These are phyloP conservation scores for Leptatherina wallacei DNA, from an alignment of 2,797 vertebrate genomes.

Conservation along the genomic window DNA sequence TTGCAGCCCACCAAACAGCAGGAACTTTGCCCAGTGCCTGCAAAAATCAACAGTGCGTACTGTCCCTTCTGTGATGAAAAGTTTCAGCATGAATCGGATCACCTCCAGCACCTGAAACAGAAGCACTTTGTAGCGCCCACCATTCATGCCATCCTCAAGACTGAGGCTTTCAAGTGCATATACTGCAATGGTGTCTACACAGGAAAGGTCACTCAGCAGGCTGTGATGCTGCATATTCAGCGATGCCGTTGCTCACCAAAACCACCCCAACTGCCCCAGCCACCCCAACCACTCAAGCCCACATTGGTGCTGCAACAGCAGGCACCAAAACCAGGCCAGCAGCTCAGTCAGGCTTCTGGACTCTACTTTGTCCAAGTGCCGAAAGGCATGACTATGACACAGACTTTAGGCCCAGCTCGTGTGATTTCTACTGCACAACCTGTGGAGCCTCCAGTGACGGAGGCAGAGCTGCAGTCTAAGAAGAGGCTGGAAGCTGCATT, in stretches of 20 bases:
- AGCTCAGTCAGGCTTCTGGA: constrained; percentile 51
- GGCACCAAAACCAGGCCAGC: constrained; percentile 45
- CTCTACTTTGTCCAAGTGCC: constrained; percentile 78
- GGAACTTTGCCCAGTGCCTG: constrained; percentile 65
- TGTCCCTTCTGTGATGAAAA: constrained; percentile 93
- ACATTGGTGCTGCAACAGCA: constrained; percentile 1
- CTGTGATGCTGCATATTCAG: constrained; percentile 93
- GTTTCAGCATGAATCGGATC: constrained; percentile 83
- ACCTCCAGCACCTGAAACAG: constrained; percentile 91
- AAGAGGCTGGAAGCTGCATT: constrained; percentile 79
- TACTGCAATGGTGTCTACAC: constrained; percentile 98
- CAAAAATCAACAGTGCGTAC: constrained; percentile 72
- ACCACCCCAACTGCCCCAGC: constrained; percentile 49
- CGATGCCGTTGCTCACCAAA: constrained; percentile 91
- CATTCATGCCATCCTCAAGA: constrained; percentile 93
- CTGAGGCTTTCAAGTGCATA: constrained; percentile 96
- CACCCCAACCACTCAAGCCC: neutral
- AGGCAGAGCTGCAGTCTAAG: constrained; percentile 76
- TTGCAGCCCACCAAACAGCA: constrained; percentile 84
- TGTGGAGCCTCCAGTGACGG: constrained; percentile 20
- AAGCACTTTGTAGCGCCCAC: constrained; percentile 95
- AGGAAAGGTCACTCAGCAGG: constrained; percentile 93
- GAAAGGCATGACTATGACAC: constrained; percentile 64
- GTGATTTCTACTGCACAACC: constrained; percentile 6
- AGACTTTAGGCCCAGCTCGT: constrained; percentile 40